Evolutionary conservation across 2,888 invertebrate genomes (phyloP), one percentile per base, ranked within the genome.

Genomic region (Lasioglossum villosulum): DNA sequence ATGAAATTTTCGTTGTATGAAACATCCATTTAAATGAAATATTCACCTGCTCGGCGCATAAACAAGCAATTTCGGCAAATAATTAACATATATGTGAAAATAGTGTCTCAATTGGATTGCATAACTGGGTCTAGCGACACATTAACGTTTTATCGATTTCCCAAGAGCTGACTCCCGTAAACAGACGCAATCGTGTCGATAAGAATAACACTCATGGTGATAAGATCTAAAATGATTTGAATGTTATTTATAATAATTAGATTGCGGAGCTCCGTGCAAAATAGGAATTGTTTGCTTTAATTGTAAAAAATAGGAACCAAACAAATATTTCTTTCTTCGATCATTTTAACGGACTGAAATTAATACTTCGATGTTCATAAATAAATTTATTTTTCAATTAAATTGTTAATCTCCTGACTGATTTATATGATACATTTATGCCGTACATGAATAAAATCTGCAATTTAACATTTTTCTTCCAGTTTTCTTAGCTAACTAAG

Each of bases 1-100:
- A 93, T 70, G 48, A 83, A 81, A 63, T 77, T 59, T 59, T 34
- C 23, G 10, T 37, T 23, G 16, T 19, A 83, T 56, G 27, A 72
- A 10, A 56, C 34, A 19, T 30, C 37, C 66, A 37, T 68, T 68
- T 30, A 10, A 10, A 37, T 68, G 23, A 34, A 68, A 68, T 19
- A 37, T 34, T 68, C 19, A 19, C 1, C 37, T 68, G 8, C 8
- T 19, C 8, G 19, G 4, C 16, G 23, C 66, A 19, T 66, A 23
- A 66, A 66, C 34, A 34, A 34, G n/a, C 19, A 66, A 34, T 23
- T 34, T 6, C 34, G 19, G 16, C 2, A 34, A 34, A 19, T 34
- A 34, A 66, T 66, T 34, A 8, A 34, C 34, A 30, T 19, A 34
- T 66, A 19, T 8, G 10, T 66, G 66, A 66, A 34, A 66, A 34